Evolutionary conservation across 2,888 invertebrate genomes (phyloP).

Genomic region (Acanthosepion esculentum): DNA sequence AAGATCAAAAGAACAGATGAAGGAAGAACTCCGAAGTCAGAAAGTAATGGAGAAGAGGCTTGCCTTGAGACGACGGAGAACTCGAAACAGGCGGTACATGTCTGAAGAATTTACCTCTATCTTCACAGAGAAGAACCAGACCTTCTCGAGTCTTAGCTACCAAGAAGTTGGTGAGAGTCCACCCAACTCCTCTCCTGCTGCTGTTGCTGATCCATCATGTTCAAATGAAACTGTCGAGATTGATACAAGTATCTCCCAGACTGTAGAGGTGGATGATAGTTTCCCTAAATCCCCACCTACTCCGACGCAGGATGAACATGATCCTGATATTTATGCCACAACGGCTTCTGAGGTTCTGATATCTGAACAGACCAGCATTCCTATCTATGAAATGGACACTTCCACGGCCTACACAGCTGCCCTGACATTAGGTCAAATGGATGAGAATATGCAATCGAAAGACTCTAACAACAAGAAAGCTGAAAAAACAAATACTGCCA

Average conservation of each 20-base stretch:
- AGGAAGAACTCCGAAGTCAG: conserved; percentile 71
- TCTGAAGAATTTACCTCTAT: conserved; percentile 75
- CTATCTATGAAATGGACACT: conserved; percentile 49
- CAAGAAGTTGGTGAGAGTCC: conserved; percentile 49
- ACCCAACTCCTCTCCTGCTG: not conserved
- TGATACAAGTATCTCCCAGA: conserved; percentile 55
- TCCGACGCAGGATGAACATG: conserved; percentile 58
- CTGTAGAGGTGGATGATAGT: conserved; percentile 52
- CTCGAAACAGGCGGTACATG: conserved; percentile 72
- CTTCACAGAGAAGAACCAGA: conserved; percentile 64
- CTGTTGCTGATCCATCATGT: not conserved
- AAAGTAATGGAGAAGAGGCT: conserved; percentile 71
- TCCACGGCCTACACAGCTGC: conserved; percentile 43
- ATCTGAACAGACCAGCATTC: conserved; percentile 48
- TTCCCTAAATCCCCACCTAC: conserved; percentile 53
- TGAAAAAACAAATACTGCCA: not conserved
- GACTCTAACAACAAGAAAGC: not conserved
- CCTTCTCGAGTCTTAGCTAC: conserved; percentile 59
- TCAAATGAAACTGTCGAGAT: conserved; percentile 45
- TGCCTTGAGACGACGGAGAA: conserved; percentile 71
- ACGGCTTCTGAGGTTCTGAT: conserved; percentile 40
- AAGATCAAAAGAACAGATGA: conserved; percentile 70
- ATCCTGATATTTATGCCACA: conserved; percentile 39
- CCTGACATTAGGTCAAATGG: conserved; percentile 45
- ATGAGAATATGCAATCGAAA: conserved; percentile 43